Evolutionary conservation across 2,888 invertebrate genomes (phyloP), one percentile per base, ranked within the genome.

Genomic region (Phengaris alcon): DNA sequence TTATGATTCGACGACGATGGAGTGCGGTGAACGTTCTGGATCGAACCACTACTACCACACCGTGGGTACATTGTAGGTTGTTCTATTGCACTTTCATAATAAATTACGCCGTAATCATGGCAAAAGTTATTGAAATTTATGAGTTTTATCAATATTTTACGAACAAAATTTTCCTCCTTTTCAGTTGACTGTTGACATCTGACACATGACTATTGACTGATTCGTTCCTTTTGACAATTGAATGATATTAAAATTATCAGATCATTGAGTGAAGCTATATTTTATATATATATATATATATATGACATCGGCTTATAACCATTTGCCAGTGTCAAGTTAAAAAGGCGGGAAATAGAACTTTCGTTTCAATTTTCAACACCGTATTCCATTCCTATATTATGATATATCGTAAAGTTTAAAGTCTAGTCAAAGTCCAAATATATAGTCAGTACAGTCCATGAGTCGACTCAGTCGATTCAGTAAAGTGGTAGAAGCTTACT

Each of bases 1-100:
- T 97, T 97, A 83, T 97, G 97, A 79, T 97, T 96, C 2, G 97
- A 97, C 35, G 97, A 96, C 54, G 96, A 96, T 69, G 97, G 95
- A 10, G 97, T 96, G 84, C 96, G 96, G 77, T 96, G 95, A 48
- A 96, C 92, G 80, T 93, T 96, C 83, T 96, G 96, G 75, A 96
- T 94, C 73, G 97, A 97, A 74, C 96, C 96, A 79, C 96, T 96
- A 85, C 97, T 97, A 82, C 96, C 96, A 86, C 96, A 96, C 72
- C 96, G 94, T 51, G 96, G 95, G 86, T 96, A 97, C 83, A 95
- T 94, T 74, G 73, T 74, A 46, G 22, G 9, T 64, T 57, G 55
- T 69, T 52, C 35, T 72, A 51, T 69, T 69, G 48, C n/a, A 69
- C 46, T 48, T 48, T 15, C n/a, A 12, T 48, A 22, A 68, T 52